A percentile compares a stretch with the other conserved stretches of the same genome.
These are phyloP conservation scores for Ivindomyrus marchei DNA, from an alignment of 2,113 vertebrate genomes.

Conservation along the genomic window DNA sequence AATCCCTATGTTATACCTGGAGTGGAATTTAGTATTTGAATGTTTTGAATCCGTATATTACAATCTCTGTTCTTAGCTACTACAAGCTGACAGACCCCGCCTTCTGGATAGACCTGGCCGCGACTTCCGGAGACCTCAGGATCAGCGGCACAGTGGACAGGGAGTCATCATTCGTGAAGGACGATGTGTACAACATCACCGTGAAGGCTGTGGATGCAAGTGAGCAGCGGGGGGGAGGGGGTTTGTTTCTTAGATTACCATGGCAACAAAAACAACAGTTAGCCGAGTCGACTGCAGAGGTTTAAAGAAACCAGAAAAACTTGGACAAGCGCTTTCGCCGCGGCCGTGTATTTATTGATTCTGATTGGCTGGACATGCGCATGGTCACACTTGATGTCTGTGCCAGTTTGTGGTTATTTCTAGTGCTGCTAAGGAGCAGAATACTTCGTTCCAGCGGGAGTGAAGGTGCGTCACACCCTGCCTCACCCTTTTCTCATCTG, in stretches of 20 bases:
- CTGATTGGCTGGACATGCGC: not conserved
- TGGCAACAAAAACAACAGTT: not conserved
- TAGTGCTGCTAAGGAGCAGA: not conserved
- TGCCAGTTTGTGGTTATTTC: not conserved
- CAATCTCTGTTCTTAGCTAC: conserved; percentile 60
- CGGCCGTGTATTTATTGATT: not conserved
- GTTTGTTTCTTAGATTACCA: not conserved
- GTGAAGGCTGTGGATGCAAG: conserved; percentile 53
- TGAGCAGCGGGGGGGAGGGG: conserved; percentile 26
- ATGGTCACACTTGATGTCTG: not conserved
- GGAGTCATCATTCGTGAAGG: conserved; percentile 63
- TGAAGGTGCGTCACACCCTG: not conserved
- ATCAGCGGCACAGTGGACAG: conserved; percentile 70
- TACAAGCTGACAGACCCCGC: conserved; percentile 63
- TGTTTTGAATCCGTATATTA: not conserved
- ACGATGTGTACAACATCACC: conserved; percentile 56
- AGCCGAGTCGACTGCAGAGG: not conserved
- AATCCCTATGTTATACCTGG: not conserved
- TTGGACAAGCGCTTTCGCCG: not conserved
- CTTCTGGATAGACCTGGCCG: conserved; percentile 70
- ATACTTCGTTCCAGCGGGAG: not conserved
- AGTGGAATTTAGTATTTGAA: not conserved
- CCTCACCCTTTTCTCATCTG: not conserved
- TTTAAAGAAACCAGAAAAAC: not conserved
- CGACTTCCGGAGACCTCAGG: conserved; percentile 60